phyloP scores from a whole-genome alignment of 1,140 invertebrate genomes.

The Bombus superbus region DNA sequence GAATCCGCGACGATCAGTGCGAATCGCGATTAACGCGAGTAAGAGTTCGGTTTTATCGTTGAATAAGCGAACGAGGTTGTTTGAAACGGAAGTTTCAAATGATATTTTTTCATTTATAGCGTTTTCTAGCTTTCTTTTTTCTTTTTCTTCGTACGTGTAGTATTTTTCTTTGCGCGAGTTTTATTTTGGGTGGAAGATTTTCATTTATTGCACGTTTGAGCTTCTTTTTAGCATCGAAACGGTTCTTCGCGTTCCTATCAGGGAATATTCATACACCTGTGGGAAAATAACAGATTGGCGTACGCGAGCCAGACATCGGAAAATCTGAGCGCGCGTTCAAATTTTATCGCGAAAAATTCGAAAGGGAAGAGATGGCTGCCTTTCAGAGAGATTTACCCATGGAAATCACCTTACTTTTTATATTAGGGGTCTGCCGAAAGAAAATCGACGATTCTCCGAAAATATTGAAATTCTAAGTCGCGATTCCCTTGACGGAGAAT shows the following conservation, averaged over 20 bases:
- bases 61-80: background rate
- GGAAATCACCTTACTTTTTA: conserved; percentile 44
- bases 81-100: background rate
- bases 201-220: conserved; percentile 28
- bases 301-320: conserved; percentile 16
- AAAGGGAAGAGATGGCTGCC: conserved; percentile 11
- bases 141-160: too few relatives aligned
- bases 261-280: conserved; percentile 40
- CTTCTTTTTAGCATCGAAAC: conserved; percentile 30
- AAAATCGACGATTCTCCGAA: background rate
- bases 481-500: background rate
- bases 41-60: background rate
- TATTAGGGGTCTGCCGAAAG: background rate
- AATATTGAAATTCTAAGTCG: conserved; percentile 15
- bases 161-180: background rate
- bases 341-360: conserved; percentile 38
- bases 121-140: too few relatives aligned
- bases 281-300: conserved; percentile 44
- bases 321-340: conserved; percentile 36
- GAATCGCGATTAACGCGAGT: background rate
- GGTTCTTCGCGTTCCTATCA: conserved; percentile 15
- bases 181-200: background rate
- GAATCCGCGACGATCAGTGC: conserved; percentile 8
- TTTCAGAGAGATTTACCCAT: conserved; percentile 20
- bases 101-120: background rate